Conservation (phyloP, 2,888 invertebrate genomes). For the Conus canariensis region DNA sequence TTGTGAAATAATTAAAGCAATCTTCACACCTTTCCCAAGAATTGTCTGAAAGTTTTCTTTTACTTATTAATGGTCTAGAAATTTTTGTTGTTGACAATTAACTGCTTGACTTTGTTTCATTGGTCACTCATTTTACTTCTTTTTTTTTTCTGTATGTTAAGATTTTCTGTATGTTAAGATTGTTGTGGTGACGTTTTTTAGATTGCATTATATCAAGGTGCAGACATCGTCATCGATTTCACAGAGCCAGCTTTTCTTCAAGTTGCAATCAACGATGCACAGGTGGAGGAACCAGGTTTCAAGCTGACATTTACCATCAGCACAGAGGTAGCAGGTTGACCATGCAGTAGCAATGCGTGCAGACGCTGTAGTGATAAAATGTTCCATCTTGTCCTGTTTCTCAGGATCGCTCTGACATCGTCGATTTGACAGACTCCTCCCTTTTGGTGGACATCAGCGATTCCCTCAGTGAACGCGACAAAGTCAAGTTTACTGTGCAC, state of each 20-base stretch:
- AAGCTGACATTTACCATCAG: background rate
- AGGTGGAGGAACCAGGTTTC: background rate
- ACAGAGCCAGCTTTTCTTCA: background rate
- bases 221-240: background rate
- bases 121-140: background rate
- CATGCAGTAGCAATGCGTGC: background rate
- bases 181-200: background rate
- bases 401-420: constrained; percentile 79
- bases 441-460: constrained; percentile 97
- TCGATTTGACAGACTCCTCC: constrained; percentile 84
- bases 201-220: background rate
- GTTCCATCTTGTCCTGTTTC: background rate
- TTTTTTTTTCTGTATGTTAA: background rate
- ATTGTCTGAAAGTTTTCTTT: too few relatives aligned
- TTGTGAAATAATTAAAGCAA: too few relatives aligned
- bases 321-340: background rate
- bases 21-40: too few relatives aligned
- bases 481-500: constrained; percentile 99
- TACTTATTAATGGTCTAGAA: too few relatives aligned
- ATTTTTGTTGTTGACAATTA: too few relatives aligned
- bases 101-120: too few relatives aligned
- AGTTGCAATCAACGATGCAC: background rate
- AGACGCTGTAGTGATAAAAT: background rate
- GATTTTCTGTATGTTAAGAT: background rate
- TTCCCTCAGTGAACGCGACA: constrained; percentile 98